A percentile compares a stretch with the other conserved stretches of the same genome.
phyloP scores from a whole-genome alignment of 2,888 invertebrate genomes.

The Melanostoma mellinum region DNA sequence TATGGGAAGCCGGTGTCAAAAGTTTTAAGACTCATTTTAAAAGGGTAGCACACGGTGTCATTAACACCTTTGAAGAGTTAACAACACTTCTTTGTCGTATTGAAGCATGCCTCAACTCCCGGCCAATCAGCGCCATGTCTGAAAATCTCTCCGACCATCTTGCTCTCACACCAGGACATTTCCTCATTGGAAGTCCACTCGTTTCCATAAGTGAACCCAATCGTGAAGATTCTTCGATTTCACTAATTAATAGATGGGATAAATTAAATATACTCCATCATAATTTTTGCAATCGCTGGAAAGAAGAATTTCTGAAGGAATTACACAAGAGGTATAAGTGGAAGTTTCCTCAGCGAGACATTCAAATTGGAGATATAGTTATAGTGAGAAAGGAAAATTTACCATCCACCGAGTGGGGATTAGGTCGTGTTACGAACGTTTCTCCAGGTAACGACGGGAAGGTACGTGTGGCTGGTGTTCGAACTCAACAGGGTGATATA shows the following conservation, averaged over 20 bases:
- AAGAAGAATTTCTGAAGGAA: constrained; percentile 34
- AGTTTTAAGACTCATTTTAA: constrained; percentile 8
- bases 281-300: constrained; percentile 42
- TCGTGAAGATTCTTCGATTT: constrained; percentile 1
- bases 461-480: constrained; percentile 25
- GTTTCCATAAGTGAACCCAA: neutral
- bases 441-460: constrained; percentile 31
- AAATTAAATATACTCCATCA: constrained; percentile 10
- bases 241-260: constrained; percentile 12
- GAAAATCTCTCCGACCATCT: neutral
- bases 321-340: constrained; percentile 48
- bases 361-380: constrained; percentile 31
- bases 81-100: constrained; percentile 6
- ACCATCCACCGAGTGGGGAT: constrained; percentile 43
- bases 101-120: neutral
- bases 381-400: constrained; percentile 46
- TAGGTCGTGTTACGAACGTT: constrained; percentile 52
- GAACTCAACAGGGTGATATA: neutral
- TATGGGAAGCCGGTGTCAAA: too few species aligned
- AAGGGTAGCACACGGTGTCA: neutral
- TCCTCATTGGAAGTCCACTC: neutral
- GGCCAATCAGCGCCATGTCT: constrained; percentile 1
- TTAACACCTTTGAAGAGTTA: constrained; percentile 13
- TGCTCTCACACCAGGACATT: neutral
- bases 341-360: constrained; percentile 37